A percentile compares a stretch with the other conserved stretches of the same genome.
Conservation (phyloP, 2,797 vertebrate species). For the Eurystomus glaucurus region DNA sequence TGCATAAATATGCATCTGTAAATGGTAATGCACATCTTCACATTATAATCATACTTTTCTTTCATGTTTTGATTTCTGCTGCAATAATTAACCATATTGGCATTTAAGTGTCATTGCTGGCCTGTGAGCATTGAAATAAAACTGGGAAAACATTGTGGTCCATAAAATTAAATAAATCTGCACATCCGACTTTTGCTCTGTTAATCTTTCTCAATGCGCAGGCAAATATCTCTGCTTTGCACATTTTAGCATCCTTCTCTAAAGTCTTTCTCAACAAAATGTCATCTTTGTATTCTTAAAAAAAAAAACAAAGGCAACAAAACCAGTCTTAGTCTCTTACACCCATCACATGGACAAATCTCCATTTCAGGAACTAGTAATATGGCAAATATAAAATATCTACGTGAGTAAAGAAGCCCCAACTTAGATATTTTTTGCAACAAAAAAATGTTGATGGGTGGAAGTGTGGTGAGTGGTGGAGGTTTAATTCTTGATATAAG, state of each 20-base stretch:
- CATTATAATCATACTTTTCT: not conserved
- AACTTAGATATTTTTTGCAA: not conserved
- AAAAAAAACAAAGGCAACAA: not conserved
- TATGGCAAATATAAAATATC: not conserved
- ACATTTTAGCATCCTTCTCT: not conserved
- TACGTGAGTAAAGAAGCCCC: not conserved
- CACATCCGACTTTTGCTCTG: not conserved
- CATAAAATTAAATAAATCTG: not conserved
- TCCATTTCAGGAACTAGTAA: not conserved
- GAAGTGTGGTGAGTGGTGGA: not conserved
- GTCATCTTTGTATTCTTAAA: not conserved
- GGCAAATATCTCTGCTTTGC: not conserved
- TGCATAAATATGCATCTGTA: constrained; percentile 21
- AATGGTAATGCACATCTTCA: constrained; percentile 11
- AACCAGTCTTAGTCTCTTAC: not conserved
- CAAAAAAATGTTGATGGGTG: not conserved
- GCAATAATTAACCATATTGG: not conserved
- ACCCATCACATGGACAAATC: not conserved
- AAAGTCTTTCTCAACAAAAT: not conserved
- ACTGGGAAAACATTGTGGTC: not conserved
- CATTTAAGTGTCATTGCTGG: not conserved
- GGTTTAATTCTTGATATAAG: not conserved
- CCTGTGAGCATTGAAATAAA: not conserved
- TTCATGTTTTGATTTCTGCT: constrained; percentile 38
- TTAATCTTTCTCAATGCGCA: not conserved